Evolutionary conservation across 2,797 vertebrate genomes (phyloP), one percentile per base, ranked within the genome.

Genomic region (Protonibea diacanthus): DNA sequence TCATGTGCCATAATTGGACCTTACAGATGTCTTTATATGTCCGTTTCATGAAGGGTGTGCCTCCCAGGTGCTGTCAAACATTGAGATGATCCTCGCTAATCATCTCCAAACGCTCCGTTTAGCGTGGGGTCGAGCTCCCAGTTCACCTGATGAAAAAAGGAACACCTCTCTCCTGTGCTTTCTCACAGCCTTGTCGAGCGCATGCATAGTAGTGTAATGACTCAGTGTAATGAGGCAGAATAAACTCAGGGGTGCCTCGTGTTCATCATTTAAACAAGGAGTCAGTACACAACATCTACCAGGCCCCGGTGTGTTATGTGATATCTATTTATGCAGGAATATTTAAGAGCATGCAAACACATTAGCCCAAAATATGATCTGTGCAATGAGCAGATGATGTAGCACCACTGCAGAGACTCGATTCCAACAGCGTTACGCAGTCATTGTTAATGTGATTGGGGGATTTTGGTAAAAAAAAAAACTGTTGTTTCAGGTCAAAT

Each of bases 51-150:
- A 75, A 38, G 27, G 23, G 29, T 5, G 11, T 2, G 51, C n/a
- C 52, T 48, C 15, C 14, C 21, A 8, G 48, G 13, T 58, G 47
- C 45, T 69, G 56, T 79, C 71, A 75, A 48, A 80, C 66, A 33
- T 25, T 25, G 47, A 72, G 68, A 61, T 71, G 8, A 62, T 20
- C 52, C 57, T 65, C 77, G 83, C 84, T 42, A 67, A 25, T 83
- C 64, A 60, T n/a, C 42, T 61, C 51, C 42, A 63, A 65, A 64
- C 17, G 20, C 20, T 44, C 42, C 33, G 42, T 57, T 79, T 14
- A 65, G 44, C 61, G 0, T 29, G 9, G 21, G 13, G 18, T 40
- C 57, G 55, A 83, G 67, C 77, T 59, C 67, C 44, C 15, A 23
- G 25, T 47, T 66, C 27, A 76, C 40, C 15, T 44, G 53, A 78